A percentile compares a stretch with the other conserved stretches of the same genome.
Evolutionary conservation across 1,140 invertebrate species (phyloP).

Genomic region (Leptinotarsa texana): DNA sequence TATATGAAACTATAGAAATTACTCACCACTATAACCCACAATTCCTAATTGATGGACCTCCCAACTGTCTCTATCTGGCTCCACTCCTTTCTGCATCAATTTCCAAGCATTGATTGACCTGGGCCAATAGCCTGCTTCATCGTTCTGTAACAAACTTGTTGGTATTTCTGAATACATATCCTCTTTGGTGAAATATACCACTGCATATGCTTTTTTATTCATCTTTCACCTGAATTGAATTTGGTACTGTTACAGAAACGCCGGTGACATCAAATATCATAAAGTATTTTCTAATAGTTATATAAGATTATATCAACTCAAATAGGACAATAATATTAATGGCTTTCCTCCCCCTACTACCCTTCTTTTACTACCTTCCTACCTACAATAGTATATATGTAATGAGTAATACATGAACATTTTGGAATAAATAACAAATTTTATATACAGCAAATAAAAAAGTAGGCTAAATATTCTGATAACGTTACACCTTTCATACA

Average conservation of each 20-base stretch:
- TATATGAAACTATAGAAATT: constrained; percentile 14
- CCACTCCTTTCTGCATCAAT: constrained; percentile 11
- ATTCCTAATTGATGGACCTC: constrained; percentile 5
- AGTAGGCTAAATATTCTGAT: not conserved
- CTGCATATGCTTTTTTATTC: constrained; percentile 14
- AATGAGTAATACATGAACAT: not conserved
- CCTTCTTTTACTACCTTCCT: not conserved
- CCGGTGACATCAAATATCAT: no score
- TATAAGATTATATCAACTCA: no score
- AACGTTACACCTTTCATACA: not conserved
- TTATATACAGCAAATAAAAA: not conserved
- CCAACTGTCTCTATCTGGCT: constrained; percentile 8
- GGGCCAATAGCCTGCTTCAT: constrained; percentile 8
- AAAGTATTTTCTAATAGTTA: no score
- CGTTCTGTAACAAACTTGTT: constrained; percentile 11
- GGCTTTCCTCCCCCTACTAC: not conserved
- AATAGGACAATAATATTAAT: no score
- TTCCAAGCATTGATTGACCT: constrained; percentile 11
- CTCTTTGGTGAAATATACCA: constrained; percentile 8
- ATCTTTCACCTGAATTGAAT: not conserved
- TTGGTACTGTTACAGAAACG: no score
- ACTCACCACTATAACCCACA: constrained; percentile 4
- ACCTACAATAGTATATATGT: not conserved
- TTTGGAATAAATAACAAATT: not conserved
- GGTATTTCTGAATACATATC: constrained; percentile 17